phyloP scores from a whole-genome alignment of 2,797 vertebrate species.

The Adelosebastes latens region DNA sequence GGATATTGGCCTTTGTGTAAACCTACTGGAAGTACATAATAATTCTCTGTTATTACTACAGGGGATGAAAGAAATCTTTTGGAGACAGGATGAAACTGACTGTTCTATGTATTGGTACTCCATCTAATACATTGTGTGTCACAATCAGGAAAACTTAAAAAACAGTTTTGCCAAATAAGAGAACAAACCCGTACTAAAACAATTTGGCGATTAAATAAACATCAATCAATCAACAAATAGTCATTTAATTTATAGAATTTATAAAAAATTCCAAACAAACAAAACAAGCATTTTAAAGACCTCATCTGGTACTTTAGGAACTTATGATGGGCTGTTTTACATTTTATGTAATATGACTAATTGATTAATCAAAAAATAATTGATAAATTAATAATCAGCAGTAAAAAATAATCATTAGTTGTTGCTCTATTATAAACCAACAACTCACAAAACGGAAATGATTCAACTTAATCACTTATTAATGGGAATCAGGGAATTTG shows the following conservation, averaged over 20 bases:
- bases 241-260: not conserved
- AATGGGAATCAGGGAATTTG: not conserved
- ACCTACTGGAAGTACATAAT: not conserved
- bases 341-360: not conserved
- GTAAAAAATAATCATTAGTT: not conserved
- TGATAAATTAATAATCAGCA: not conserved
- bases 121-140: not conserved
- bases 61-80: not conserved
- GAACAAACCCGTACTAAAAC: not conserved
- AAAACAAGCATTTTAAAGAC: not conserved
- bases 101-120: not conserved
- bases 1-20: slow-evolving; percentile 23
- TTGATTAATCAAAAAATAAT: not conserved
- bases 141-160: not conserved
- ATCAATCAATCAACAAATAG: not conserved
- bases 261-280: not conserved
- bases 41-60: not conserved
- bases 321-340: not conserved
- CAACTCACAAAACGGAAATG: not conserved
- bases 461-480: not conserved
- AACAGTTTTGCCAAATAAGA: not conserved
- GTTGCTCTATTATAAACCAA: not conserved
- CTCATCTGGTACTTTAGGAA: not conserved
- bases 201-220: not conserved
- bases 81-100: not conserved